phyloP scores from a whole-genome alignment of 2,113 vertebrate species.

The Tetrax tetrax region DNA sequence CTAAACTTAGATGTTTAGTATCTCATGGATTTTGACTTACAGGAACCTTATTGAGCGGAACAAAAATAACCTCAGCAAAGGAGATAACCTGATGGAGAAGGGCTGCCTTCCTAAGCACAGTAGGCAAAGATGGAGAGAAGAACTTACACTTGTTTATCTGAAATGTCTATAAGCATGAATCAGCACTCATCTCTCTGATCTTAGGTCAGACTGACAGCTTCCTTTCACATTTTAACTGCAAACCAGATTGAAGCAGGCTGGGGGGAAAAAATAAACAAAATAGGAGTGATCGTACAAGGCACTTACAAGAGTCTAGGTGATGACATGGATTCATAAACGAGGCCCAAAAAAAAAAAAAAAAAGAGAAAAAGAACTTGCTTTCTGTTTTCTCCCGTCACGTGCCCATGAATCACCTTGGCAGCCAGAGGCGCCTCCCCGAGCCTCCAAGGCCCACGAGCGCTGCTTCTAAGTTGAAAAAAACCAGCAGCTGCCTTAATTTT shows the following conservation, averaged over 20 bases:
- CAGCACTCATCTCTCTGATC: not conserved
- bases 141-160: too few species aligned
- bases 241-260: not conserved
- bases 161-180: not conserved
- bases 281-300: accelerated
- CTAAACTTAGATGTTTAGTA: not conserved
- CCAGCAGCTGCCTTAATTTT: too few species aligned
- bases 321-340: accelerated
- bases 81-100: not conserved
- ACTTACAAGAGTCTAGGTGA: not conserved
- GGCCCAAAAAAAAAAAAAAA: not conserved
- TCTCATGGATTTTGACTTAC: not conserved
- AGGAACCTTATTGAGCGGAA: not conserved
- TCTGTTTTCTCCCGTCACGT: not conserved
- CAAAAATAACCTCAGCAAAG: not conserved
- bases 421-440: not conserved
- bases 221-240: not conserved
- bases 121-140: not conserved
- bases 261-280: not conserved
- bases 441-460: not conserved
- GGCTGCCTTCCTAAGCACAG: not conserved
- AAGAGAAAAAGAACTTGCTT: not conserved
- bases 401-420: not conserved
- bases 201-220: not conserved
- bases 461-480: not conserved